These are phyloP conservation scores for Odontomachus brunneus DNA, from an alignment of 1,140 invertebrate genomes.

Conservation along the genomic window DNA sequence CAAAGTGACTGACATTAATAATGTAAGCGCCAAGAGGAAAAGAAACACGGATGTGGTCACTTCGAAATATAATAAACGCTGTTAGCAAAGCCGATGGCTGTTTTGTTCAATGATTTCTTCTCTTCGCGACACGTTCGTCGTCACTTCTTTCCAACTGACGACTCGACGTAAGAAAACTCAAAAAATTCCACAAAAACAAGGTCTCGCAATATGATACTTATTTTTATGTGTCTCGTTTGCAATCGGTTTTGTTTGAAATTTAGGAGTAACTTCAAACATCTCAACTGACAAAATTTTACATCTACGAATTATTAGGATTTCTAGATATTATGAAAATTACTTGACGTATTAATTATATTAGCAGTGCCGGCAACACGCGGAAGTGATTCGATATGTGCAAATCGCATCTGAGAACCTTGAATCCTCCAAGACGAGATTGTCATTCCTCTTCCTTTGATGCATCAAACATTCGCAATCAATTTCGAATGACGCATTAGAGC, in stretches of 20 bases:
- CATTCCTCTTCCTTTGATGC: slow-evolving; percentile 30
- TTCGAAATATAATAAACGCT: slow-evolving; percentile 5
- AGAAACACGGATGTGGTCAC: neutral
- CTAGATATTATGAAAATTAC: neutral
- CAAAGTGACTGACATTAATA: slow-evolving; percentile 51
- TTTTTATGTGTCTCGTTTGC: too few species aligned
- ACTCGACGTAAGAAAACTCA: neutral
- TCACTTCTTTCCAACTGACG: neutral
- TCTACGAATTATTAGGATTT: too few species aligned
- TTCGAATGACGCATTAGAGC: slow-evolving; percentile 28
- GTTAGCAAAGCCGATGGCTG: neutral
- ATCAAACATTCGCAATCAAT: slow-evolving; percentile 50
- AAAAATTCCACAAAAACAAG: neutral
- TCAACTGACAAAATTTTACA: too few species aligned
- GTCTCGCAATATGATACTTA: too few species aligned
- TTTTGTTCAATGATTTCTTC: slow-evolving; percentile 8
- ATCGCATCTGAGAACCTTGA: slow-evolving; percentile 14
- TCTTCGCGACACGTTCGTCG: neutral
- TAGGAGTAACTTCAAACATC: too few species aligned
- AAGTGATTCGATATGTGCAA: slow-evolving; percentile 6
- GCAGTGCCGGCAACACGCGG: neutral
- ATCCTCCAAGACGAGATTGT: neutral
- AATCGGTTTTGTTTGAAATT: too few species aligned
- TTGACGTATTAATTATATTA: slow-evolving; percentile 7
- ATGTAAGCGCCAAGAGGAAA: slow-evolving; percentile 13